phyloP scores from a whole-genome alignment of 2,113 vertebrate genomes.

The Petroica traversi region DNA sequence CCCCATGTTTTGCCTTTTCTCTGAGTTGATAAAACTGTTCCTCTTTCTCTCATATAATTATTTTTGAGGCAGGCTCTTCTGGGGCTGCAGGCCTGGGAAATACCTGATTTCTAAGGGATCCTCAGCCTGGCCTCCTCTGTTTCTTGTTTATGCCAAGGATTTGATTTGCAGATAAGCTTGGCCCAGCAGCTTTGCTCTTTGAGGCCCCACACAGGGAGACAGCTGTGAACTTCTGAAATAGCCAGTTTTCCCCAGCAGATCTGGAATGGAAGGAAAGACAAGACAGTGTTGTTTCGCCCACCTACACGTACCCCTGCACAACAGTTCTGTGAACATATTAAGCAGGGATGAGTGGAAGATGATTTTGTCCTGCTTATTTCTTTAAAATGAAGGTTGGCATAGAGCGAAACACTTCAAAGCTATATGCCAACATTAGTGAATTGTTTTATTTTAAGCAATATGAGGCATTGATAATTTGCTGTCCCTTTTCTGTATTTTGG shows the following conservation, averaged over 20 bases:
- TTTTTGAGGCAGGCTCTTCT: not conserved
- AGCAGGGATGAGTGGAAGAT: not conserved
- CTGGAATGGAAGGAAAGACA: not conserved
- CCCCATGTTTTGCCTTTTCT: not conserved
- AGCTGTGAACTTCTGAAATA: not conserved
- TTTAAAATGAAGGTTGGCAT: not conserved
- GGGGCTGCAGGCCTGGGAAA: not conserved
- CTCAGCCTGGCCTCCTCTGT: not conserved
- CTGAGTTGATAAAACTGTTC: not conserved
- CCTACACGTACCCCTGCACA: not conserved
- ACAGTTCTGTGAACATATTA: not conserved
- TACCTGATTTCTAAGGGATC: not conserved
- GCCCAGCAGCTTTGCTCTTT: not conserved
- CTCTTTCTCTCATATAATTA: not conserved
- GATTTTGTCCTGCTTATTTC: not conserved
- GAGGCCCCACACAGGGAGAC: not conserved
- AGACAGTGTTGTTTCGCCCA: not conserved
- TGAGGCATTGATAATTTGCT: not conserved
- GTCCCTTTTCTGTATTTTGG: not conserved
- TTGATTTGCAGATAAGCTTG: not conserved
- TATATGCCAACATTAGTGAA: not conserved
- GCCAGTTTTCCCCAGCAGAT: not conserved
- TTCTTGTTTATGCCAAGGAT: not conserved
- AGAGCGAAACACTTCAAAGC: not conserved
- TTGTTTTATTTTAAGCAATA: not conserved